Base-by-base conservation (phyloP, 2,113 vertebrate genomes). In the Sinocyclocheilus anshuiensis region DNA sequence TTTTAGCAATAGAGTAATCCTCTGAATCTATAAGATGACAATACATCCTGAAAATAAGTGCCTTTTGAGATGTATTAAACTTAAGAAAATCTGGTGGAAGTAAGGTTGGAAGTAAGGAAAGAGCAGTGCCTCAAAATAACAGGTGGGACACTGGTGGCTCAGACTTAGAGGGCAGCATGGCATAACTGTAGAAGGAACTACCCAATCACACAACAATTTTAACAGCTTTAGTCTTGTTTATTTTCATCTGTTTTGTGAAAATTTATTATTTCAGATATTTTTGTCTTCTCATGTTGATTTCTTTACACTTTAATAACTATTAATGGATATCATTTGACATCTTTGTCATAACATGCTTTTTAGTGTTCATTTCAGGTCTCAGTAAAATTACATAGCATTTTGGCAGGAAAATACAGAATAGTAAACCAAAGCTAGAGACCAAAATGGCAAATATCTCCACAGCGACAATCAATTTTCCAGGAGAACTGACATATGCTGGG, bases 401-500 rank as follows among this genome's bases (percentile, higher is more conserved):
- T 86, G 94, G 94, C 24, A 93, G 1, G 84, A 94, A 94, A 84
- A 94, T 94, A 65, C 93, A 94, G 42, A 95, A 90, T 1, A 95
- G 89, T 3, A 95, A 81, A 4, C 93, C 94, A 86, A 87, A 94
- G 83, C 92, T 93, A 1, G 94, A 95, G 2, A 93, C 92, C 36
- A 95, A 77, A 76, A 95, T 95, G 0, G 94, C 94, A 94, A 96
- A 96, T 82, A 95, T 93, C 42, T 96, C 94, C 8, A 94, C 93
- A 59, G 94, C 94, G 4, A 93, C 93, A 24, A 90, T 93, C 26
- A 93, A 94, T 57, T 94, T 95, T 42, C 94, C 94, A 55, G 94
- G 94, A 85, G 94, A 94, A 91, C 95, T 95, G 82, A 95, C 80
- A 84, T 95, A 95, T 0, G 93, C 93, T 22, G 94, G 95, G 11